These are phyloP conservation scores for Cheilosia urbana DNA, from an alignment of 2,888 invertebrate species.

Conservation along the genomic window DNA sequence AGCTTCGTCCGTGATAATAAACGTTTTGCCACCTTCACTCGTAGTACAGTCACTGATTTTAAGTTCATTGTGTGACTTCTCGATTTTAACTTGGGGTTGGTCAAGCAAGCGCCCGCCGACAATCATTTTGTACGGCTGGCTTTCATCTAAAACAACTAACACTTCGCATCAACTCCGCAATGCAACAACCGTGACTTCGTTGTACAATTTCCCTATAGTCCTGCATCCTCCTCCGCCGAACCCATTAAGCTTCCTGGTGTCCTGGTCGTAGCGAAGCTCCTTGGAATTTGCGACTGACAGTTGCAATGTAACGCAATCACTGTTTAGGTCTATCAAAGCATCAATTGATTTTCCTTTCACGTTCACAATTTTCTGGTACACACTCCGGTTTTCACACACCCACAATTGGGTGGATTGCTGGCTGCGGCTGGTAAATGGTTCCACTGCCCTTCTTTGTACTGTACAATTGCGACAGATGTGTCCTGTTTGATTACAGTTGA, in stretches of 20 bases:
- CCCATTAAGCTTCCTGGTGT: conserved; percentile 9
- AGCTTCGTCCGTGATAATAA: neutral
- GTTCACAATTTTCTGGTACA: conserved; percentile 8
- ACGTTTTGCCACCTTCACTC: neutral
- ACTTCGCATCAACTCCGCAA: conserved; percentile 32
- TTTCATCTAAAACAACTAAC: conserved; percentile 24
- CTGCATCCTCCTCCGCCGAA: conserved; percentile 13
- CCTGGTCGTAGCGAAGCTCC: conserved; percentile 1
- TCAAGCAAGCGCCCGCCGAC: conserved; percentile 30
- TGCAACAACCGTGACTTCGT: conserved; percentile 3
- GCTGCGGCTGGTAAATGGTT: neutral
- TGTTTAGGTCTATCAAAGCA: conserved; percentile 17
- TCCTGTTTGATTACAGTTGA: conserved; percentile 20
- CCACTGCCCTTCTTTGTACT: neutral
- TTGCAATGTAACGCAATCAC: conserved; percentile 34
- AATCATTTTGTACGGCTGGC: conserved; percentile 16
- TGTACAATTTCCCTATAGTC: conserved; percentile 1
- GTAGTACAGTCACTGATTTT: neutral
- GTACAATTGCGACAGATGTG: conserved; percentile 31
- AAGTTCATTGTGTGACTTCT: conserved; percentile 20
- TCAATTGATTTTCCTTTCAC: conserved; percentile 20
- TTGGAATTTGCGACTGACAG: conserved; percentile 25
- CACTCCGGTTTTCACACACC: conserved; percentile 17
- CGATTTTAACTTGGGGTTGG: conserved; percentile 28
- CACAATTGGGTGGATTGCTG: conserved; percentile 22